Evolutionary conservation across 2,113 vertebrate species (phyloP), one percentile per base, ranked within the genome.

Genomic region (Pao palembangensis): DNA sequence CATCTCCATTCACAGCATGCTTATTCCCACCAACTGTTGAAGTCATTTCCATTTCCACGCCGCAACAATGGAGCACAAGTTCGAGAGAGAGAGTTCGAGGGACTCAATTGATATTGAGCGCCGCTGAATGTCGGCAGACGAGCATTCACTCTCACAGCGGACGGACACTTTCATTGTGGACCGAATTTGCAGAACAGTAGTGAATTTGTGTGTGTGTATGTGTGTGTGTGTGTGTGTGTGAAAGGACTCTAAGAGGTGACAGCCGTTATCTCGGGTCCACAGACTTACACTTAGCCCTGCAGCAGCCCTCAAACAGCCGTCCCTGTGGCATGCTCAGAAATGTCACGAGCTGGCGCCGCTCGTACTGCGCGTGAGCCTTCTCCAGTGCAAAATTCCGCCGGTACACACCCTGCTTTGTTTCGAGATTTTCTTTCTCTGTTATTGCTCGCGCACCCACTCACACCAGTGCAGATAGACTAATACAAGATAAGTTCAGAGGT

Each of bases 241-340:
- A 67, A 72, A 81, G 71, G 66, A 81, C 67, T 73, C 41, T 20
- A 73, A 73, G 84, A 82, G 71, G 73, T 87, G 84, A 85, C 84
- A 71, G 73, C 76, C 59, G 81, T 87, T 89, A 87, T 89, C 86
- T 83, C 80, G 38, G 75, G 76, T 71, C 86, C 76, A 81, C 86
- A 88, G 87, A 88, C 78, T 77, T 74, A 83, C 83, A 84, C 83
- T 89, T 84, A 83, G 83, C 76, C 78, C 61, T 59, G 64, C 48
- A 74, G 81, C 82, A 85, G 71, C 71, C 81, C 80, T 85, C 82
- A 75, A 66, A 78, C 76, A 75, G 69, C 79, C 53, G 69, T 84
- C 85, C 83, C 87, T 56, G 65, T 79, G 79, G 84, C 80, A 69
- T 67, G 75, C 83, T 87, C 81, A 81, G 75, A 88, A 89, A 89